These are phyloP conservation scores for Mesitornis unicolor DNA, from an alignment of 2,113 vertebrate species.

Conservation along the genomic window DNA sequence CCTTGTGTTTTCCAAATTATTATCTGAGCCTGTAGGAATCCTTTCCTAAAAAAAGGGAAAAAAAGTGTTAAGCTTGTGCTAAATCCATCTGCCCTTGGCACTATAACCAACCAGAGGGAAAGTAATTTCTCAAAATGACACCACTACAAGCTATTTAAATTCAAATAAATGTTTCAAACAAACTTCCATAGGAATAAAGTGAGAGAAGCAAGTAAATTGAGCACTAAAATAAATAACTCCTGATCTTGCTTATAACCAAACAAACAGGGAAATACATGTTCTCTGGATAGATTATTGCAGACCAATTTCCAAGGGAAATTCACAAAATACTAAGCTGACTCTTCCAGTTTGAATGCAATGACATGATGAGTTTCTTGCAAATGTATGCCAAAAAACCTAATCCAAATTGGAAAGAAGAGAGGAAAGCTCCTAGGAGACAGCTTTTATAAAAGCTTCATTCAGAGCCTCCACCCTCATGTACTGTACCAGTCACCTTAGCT, in stretches of 20 bases:
- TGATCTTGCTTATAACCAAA: neutral
- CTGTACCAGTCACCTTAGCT: constrained; percentile 28
- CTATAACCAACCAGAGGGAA: neutral
- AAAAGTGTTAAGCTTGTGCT: neutral
- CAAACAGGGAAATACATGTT: neutral
- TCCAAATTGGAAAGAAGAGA: constrained; percentile 30
- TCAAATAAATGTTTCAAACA: neutral
- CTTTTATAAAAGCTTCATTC: constrained; percentile 43
- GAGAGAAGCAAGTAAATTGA: neutral
- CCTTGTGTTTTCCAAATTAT: neutral
- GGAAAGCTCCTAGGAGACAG: constrained; percentile 26
- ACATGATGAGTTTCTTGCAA: constrained; percentile 16
- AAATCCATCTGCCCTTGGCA: neutral
- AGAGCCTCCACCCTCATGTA: constrained; percentile 42
- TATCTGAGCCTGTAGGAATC: neutral
- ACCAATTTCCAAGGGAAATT: constrained; percentile 26
- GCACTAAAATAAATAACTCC: neutral
- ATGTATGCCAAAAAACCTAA: neutral
- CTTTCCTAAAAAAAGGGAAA: neutral
- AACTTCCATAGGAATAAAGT: neutral
- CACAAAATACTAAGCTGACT: neutral
- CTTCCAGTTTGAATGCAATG: neutral
- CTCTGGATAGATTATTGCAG: neutral
- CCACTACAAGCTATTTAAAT: neutral
- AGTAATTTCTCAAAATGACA: neutral